Percentiles rank a stretch among this genome's conserved stretches.
These are phyloP conservation scores for Drosophila jambulina DNA, from an alignment of 1,140 invertebrate genomes.

Conservation along the genomic window DNA sequence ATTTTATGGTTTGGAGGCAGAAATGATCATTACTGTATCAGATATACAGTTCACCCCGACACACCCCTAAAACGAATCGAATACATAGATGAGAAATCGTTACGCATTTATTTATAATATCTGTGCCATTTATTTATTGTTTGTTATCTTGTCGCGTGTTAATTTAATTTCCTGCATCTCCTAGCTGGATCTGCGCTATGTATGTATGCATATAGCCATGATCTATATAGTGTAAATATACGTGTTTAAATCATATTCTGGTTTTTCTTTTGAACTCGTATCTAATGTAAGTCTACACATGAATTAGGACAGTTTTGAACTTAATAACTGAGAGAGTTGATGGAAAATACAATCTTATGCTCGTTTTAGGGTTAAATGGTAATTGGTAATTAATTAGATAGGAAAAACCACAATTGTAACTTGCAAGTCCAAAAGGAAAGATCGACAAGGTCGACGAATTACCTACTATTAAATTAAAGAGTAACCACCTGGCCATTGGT, in stretches of 20 bases:
- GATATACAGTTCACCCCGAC: background rate
- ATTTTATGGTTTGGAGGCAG: too few relatives aligned
- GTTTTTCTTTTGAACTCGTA: conserved; percentile 29
- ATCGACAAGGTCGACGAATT: conserved; percentile 40
- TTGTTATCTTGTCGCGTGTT: conserved; percentile 63
- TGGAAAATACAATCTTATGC: conserved; percentile 32
- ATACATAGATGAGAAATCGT: conserved; percentile 8
- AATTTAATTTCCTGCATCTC: conserved; percentile 41
- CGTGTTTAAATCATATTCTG: conserved; percentile 31
- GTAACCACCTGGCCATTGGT: conserved; percentile 17
- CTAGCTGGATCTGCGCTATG: conserved; percentile 39
- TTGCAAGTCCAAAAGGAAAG: conserved; percentile 33
- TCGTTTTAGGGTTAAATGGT: conserved; percentile 24
- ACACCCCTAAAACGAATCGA: background rate
- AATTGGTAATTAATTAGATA: conserved; percentile 34
- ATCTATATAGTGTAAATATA: conserved; percentile 46
- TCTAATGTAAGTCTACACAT: conserved; percentile 65
- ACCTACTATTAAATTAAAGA: conserved; percentile 41
- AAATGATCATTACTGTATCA: too few relatives aligned
- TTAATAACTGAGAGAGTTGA: conserved; percentile 53
- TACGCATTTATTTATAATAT: conserved; percentile 55
- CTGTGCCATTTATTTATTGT: conserved; percentile 73
- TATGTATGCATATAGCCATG: conserved; percentile 59
- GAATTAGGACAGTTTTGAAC: conserved; percentile 69
- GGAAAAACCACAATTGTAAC: conserved; percentile 43